These are phyloP conservation scores for Drosophila punjabiensis DNA, from an alignment of 1,140 invertebrate genomes.

Conservation along the genomic window DNA sequence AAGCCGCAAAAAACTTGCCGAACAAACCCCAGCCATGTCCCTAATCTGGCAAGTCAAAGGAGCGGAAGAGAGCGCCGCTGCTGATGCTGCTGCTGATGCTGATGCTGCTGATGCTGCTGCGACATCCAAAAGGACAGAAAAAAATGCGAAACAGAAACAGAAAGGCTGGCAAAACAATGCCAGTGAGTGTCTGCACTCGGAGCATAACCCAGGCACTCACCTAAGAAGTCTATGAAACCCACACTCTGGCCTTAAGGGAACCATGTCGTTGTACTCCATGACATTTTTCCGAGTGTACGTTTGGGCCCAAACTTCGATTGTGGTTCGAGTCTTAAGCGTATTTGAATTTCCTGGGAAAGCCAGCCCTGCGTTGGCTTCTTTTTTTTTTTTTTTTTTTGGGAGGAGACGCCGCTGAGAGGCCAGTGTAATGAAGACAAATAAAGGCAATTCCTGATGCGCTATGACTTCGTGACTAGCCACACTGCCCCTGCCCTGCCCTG, in stretches of 20 bases:
- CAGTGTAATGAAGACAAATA: slow-evolving; percentile 69
- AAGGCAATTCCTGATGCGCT: slow-evolving; percentile 58
- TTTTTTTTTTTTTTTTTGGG: neutral
- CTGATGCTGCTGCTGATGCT: neutral
- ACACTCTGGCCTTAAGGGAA: neutral
- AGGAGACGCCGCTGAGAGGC: slow-evolving; percentile 5
- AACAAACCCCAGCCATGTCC: slow-evolving; percentile 36
- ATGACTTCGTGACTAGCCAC: slow-evolving; percentile 14
- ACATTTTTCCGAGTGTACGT: slow-evolving; percentile 8
- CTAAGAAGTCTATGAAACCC: neutral
- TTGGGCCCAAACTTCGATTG: slow-evolving; percentile 34
- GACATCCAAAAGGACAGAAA: slow-evolving; percentile 1
- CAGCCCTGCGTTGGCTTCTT: neutral
- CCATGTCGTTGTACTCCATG: fast-evolving
- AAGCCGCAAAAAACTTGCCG: slow-evolving; percentile 56
- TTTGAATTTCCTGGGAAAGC: slow-evolving; percentile 48
- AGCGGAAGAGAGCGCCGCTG: slow-evolving; percentile 28
- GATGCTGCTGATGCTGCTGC: neutral
- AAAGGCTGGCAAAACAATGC: slow-evolving; percentile 35
- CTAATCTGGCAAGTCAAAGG: slow-evolving; percentile 41
- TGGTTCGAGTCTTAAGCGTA: slow-evolving; percentile 34
- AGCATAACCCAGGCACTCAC: neutral
- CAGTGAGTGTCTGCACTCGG: neutral
- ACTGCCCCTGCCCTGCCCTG: too few species aligned
- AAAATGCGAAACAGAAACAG: slow-evolving; percentile 15